Base-by-base conservation (phyloP, 2,797 vertebrate genomes). In the Catamblyrhynchus diadema region DNA sequence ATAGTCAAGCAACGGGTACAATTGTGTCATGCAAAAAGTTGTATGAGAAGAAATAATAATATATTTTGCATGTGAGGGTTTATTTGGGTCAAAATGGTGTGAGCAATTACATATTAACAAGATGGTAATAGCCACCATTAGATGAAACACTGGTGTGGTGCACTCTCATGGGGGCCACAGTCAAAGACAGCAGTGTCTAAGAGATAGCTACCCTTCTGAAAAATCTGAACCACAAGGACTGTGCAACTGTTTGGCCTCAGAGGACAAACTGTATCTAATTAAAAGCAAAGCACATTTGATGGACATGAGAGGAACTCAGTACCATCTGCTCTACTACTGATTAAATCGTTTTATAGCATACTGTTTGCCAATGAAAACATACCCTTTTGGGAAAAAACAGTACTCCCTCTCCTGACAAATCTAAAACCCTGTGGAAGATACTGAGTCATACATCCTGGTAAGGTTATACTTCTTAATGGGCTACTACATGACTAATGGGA, bases 241-340 rank as follows among this genome's bases (percentile, higher is more conserved):
- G 23, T 50, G 51, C 32, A 84, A 81, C 47, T 84, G 73, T 90
- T 90, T 92, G 67, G 74, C 47, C 81, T 80, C 67, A 80, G 71
- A 93, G 56, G 71, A 88, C 44, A 86, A 73, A 79, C 21, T 79
- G 50, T 30, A 72, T 75, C 84, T 93, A 93, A 94, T 70, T 96
- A 75, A 85, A 95, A 80, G 78, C 66, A 90, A 94, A 92, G 62
- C 44, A 81, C 83, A 84, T 53, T 86, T 44, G 78, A 96, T 72
- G 64, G 92, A 86, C 86, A 70, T 62, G n/a, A 94, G 78, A 88
- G 42, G 44, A 81, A 54, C 62, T 90, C 44, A 47, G 37, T 66
- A 85, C 78, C 88, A 89, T 87, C 92, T 94, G 88, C 62, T 96
- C 45, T 79, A 53, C 56, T 79, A 54, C 78, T 72, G 86, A 77